Evolutionary conservation across 1,140 invertebrate species (phyloP), one percentile per base, ranked within the genome.

Genomic region (Drosophila ironensis): DNA sequence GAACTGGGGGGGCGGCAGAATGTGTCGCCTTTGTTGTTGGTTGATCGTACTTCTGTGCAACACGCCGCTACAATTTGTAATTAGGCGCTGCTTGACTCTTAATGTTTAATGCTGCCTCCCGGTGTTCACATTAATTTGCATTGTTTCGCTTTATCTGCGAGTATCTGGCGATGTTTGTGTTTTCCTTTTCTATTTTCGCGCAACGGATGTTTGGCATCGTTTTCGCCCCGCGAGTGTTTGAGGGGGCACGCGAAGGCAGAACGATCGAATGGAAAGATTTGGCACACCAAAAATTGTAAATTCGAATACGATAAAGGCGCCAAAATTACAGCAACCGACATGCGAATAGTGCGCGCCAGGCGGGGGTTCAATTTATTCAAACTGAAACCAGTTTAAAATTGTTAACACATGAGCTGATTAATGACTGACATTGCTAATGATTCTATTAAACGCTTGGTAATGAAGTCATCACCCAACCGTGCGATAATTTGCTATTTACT

Each of bases 91-190:
- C 45, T 47, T 82, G 78, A 71, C 80, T 84, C 66, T 56, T 78
- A 74, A 82, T 70, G 69, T 17, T 57, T 40, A 46, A 41, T 66
- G 46, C 22, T 54, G 12, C 37, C 45, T 27, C 12, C 56, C 40
- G 40, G 59, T 72, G 68, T 56, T 71, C 78, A 86, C 74, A 86
- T 84, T 86, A 78, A 82, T 82, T 84, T 82, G 70, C 80, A 86
- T 84, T 84, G 78, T 82, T 72, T 41, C 12, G 20, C 68, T 64
- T 67, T 61, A 54, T 48, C 19, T 47, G n/a, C n/a, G n/a, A n/a
- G n/a, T n/a, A 48, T 33, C 30, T 33, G 25, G 6, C 4, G 28
- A 9, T 30, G 28, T 45, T 53, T 53, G 38, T 53, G 33, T 46
- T 41, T 44, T 50, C 19, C 4, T 33, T 54, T 59, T 42, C 35